Conservation (phyloP, 2,113 vertebrate species). For the Megalops atlanticus region DNA sequence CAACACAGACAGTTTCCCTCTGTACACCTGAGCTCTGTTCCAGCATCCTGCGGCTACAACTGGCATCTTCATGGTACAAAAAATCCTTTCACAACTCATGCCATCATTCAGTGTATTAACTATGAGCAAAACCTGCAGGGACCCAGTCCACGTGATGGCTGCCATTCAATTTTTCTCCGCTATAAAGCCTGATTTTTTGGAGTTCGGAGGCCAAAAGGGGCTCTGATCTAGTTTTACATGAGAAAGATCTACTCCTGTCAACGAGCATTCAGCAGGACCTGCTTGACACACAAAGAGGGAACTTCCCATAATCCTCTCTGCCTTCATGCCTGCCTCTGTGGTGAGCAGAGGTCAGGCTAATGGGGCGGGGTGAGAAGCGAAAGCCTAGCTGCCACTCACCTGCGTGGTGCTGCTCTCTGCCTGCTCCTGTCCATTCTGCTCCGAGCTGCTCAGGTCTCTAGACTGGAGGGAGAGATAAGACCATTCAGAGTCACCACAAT, state of each 20-base stretch:
- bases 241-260: neutral
- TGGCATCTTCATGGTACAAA: neutral
- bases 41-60: neutral
- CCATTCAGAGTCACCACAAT: neutral
- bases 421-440: conserved; percentile 60
- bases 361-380: neutral
- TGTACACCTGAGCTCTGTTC: neutral
- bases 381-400: conserved; percentile 59
- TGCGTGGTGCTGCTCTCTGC: conserved; percentile 55
- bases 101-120: neutral
- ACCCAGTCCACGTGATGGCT: no score
- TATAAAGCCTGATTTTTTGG: no score
- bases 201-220: neutral
- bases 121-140: no score
- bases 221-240: no score
- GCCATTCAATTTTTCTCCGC: no score
- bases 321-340: neutral
- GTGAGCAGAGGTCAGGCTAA: no score
- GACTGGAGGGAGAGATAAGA: conserved; percentile 51
- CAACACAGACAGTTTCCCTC: neutral
- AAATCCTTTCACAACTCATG: neutral
- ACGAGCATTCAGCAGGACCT: neutral
- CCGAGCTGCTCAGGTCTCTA: conserved; percentile 60
- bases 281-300: neutral
- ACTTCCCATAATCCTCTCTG: neutral